These are phyloP conservation scores for Sinotaia quadrata DNA, from an alignment of 2,888 invertebrate species.

Conservation along the genomic window DNA sequence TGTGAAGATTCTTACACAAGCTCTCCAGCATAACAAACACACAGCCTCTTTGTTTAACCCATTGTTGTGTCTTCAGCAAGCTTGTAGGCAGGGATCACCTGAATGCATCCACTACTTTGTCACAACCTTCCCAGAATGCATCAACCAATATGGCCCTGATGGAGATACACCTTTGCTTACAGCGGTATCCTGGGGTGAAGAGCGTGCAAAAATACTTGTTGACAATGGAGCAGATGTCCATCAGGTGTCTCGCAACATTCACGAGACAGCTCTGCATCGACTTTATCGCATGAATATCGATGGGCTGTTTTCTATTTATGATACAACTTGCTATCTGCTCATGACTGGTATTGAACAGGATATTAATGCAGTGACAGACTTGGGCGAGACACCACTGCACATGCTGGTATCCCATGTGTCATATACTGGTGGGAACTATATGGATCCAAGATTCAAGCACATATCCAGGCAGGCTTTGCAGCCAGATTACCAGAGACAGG, in stretches of 20 bases:
- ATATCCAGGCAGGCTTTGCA: constrained; percentile 62
- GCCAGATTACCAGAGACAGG: constrained; percentile 59
- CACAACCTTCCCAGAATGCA: constrained; percentile 51
- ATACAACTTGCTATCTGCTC: constrained; percentile 80
- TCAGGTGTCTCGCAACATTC: constrained; percentile 80
- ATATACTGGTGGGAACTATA: constrained; percentile 68
- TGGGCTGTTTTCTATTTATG: constrained; percentile 76
- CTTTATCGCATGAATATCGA: constrained; percentile 72
- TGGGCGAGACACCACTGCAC: constrained; percentile 84
- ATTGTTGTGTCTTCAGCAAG: constrained; percentile 63
- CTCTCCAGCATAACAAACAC: not conserved
- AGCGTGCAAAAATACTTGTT: constrained; percentile 76
- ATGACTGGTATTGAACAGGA: constrained; percentile 81
- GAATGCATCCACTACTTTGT: constrained; percentile 65
- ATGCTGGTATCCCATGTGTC: constrained; percentile 73
- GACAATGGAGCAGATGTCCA: constrained; percentile 81
- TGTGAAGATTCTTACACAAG: constrained; percentile 41
- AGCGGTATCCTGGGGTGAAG: constrained; percentile 81
- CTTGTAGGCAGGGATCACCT: constrained; percentile 77
- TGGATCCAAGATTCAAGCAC: constrained; percentile 73
- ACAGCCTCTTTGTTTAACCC: not conserved
- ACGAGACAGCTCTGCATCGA: constrained; percentile 77
- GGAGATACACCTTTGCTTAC: constrained; percentile 86
- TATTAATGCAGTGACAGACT: constrained; percentile 80
- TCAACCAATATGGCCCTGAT: constrained; percentile 73